Evolutionary conservation across 2,888 invertebrate species (phyloP), one percentile per base, ranked within the genome.

Genomic region (Myopa tessellatipennis): DNA sequence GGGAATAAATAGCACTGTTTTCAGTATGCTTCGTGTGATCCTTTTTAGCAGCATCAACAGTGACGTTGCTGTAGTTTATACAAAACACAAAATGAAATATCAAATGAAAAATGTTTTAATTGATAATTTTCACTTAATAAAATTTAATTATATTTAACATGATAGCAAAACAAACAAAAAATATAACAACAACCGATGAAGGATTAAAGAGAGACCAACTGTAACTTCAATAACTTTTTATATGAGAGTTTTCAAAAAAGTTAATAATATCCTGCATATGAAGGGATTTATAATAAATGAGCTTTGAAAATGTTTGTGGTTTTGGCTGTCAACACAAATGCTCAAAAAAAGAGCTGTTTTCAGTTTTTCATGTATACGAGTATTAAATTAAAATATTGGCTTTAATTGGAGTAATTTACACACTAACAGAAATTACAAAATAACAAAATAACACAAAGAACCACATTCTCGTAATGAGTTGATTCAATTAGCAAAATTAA

Each of bases 401-500:
- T 50, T 18, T 8, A 34, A 8, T 63, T 63, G n/a, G 26, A 5
- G 3, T 26, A 34, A 26, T 63, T 63, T 63, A 63, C 61, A 26
- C 34, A 26, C 26, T 26, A 26, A 26, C 61, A 61, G 61, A 61
- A 26, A 61, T 10, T 10, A 10, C 1, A n/a, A 8, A 61, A 2
- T 5, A n/a, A 34, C n/a, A 63, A 4, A 38, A 10, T 40, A 61
- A 71, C 50, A 60, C 71, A 78, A 67, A 67, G 18, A 68, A 74
- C 63, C 40, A 69, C 40, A 63, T 74, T 14, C 72, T 18, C 60
- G 40, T 38, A 69, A 69, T 69, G 72, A 72, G 72, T n/a, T 38
- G 60, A 72, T 72, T 72, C 60, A 72, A 72, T 72, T 72, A 72
- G 72, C 38, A 72, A 40, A 60, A 72, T 26, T 34, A n/a, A 55